Evolutionary conservation across 2,113 vertebrate species (phyloP), one percentile per base, ranked within the genome.

Genomic region (Nycticebus coucang): DNA sequence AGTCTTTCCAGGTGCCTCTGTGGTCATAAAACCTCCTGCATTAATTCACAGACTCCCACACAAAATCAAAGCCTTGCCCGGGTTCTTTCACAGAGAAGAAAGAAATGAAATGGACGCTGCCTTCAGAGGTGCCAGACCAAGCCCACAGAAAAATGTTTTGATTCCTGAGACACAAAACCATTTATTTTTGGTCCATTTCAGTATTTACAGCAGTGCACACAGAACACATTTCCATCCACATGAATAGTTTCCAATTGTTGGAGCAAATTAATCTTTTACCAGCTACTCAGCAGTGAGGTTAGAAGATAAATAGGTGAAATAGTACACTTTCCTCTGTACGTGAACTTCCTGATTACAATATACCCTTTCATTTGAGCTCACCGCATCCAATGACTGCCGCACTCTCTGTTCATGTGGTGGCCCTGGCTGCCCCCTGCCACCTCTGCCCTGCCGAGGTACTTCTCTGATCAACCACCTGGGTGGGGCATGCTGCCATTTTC

Each of bases 91-190:
- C 53, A 0, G 14, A 69, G 75, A 97, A 92, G 59, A 95, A 93
- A 92, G 78, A 93, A 57, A 78, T 75, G 95, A 97, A 97, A 87
- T 21, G 84, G 93, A 78, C 1, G 13, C 93, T 59, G 41, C 91
- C 69, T 91, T 86, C 85, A 3, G 85, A 93, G 86, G 80, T 84
- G 74, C 81, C 95, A 81, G 93, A 30, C 50, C 45, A 8, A 89
- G 60, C 89, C 75, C 84, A 62, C 60, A 19, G 18, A 84, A 97
- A 94, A 89, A n/a, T 90, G 92, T 96, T 98, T 98, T 97, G 97
- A 98, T 98, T 92, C 86, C 95, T 97, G 92, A 78, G 78, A 95
- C 91, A 97, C 96, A 97, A 97, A 98, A 93, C 93, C 92, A 85
- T 75, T 98, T 96, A 97, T 95, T 97, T 97, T 66, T 59, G 96